Conservation (phyloP, 2,113 vertebrate genomes). For the Chaetorhynchus papuensis region DNA sequence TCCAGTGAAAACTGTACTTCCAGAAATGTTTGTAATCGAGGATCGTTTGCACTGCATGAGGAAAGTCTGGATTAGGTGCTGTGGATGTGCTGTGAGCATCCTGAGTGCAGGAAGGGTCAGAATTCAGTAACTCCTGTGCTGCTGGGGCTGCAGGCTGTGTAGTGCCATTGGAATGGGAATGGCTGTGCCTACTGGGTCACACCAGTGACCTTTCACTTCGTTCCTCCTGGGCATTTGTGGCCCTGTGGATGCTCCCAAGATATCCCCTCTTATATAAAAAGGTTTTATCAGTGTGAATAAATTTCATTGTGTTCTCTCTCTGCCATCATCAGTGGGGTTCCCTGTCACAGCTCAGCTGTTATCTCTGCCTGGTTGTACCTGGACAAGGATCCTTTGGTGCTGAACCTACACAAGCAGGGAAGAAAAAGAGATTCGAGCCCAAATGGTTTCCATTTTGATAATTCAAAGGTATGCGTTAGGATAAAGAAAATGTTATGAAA, state of each 20-base stretch:
- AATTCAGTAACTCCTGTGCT: not conserved
- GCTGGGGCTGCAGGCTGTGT: not conserved
- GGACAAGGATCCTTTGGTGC: not conserved
- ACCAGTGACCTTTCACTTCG: not conserved
- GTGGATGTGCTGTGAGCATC: not conserved
- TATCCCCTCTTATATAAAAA: rapidly evolving
- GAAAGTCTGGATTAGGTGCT: not conserved
- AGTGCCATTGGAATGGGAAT: not conserved
- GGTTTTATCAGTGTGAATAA: rapidly evolving
- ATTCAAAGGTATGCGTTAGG: not conserved
- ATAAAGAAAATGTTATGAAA: not conserved
- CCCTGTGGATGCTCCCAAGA: not conserved
- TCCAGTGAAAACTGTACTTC: not conserved
- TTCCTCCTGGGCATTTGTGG: not conserved
- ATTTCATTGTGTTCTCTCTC: not conserved
- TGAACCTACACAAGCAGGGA: not conserved
- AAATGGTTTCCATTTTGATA: not conserved
- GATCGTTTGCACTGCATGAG: not conserved
- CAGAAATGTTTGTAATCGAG: not conserved
- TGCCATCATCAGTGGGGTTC: rapidly evolving
- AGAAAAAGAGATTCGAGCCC: not conserved
- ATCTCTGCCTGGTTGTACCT: not conserved
- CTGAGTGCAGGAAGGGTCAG: not conserved
- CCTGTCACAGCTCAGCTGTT: not conserved
- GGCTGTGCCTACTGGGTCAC: not conserved